Conservation (phyloP, 2,113 vertebrate genomes). For the Odocoileus virginianus region DNA sequence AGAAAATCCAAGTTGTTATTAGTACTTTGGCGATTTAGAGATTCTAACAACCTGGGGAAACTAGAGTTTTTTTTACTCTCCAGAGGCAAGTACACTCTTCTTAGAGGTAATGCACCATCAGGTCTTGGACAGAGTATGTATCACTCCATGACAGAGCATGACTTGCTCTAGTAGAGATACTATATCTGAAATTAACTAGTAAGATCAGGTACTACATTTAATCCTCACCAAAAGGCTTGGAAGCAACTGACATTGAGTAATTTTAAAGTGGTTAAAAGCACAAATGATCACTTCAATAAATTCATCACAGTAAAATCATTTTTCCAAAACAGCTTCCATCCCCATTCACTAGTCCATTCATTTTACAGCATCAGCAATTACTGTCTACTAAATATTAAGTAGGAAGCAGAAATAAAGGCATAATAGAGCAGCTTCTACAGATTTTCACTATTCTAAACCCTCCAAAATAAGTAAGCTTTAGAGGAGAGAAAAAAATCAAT, state of each 20-base stretch:
- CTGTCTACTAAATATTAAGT: neutral
- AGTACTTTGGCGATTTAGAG: conserved; percentile 4
- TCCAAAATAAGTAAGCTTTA: neutral
- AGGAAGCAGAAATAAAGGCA: conserved; percentile 13
- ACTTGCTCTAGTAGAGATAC: neutral
- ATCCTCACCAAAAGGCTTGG: neutral
- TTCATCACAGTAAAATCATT: conserved; percentile 3
- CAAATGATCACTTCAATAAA: neutral
- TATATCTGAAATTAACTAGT: neutral
- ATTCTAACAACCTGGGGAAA: neutral
- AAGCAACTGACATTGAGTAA: neutral
- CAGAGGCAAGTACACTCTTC: neutral
- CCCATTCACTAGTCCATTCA: neutral
- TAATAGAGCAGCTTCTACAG: neutral
- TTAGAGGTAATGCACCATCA: neutral
- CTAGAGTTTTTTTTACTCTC: neutral
- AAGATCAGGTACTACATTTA: neutral
- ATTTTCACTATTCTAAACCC: neutral
- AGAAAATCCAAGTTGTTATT: neutral
- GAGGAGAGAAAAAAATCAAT: neutral
- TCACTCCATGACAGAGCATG: neutral
- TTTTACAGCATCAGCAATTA: neutral
- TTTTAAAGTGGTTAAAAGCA: conserved; percentile 17
- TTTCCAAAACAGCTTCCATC: neutral
- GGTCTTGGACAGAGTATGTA: neutral